These are phyloP conservation scores for Lycaon pictus DNA, from an alignment of 2,113 vertebrate genomes.

Conservation along the genomic window DNA sequence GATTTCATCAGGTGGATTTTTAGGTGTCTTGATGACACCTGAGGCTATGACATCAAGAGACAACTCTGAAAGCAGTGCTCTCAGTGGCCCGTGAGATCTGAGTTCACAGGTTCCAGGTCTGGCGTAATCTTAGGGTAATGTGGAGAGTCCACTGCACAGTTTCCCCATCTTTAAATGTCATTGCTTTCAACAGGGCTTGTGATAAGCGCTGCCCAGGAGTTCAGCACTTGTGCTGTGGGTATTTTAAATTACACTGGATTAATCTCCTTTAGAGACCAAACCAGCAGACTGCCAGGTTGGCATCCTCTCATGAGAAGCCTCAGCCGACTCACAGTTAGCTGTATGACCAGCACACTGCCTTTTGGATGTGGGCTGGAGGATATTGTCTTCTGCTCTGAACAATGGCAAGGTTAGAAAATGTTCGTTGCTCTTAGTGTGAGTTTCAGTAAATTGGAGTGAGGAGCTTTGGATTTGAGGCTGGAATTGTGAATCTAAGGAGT, in stretches of 20 bases:
- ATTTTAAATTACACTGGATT: background rate
- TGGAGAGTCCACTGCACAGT: background rate
- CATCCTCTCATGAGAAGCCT: background rate
- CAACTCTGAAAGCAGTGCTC: background rate
- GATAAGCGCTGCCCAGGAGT: background rate
- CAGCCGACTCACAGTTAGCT: background rate
- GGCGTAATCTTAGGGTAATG: background rate
- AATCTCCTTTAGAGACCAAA: background rate
- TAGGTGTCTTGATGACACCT: background rate
- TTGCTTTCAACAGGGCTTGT: background rate
- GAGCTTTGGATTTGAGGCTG: background rate
- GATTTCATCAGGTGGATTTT: background rate
- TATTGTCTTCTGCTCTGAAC: background rate
- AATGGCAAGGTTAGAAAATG: background rate
- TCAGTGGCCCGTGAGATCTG: background rate
- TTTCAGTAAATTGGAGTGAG: constrained; percentile 5
- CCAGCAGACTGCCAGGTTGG: background rate
- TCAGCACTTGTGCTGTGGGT: background rate
- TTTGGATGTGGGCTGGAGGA: background rate
- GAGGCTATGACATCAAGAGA: background rate
- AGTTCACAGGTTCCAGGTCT: background rate
- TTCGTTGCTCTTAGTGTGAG: background rate
- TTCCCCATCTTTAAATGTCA: background rate
- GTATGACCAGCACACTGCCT: background rate
- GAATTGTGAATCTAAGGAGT: background rate